A percentile compares a stretch with the other conserved stretches of the same genome.
These are phyloP conservation scores for Corydoras sp. DNA, from an alignment of 2,113 vertebrate genomes.

Conservation along the genomic window DNA sequence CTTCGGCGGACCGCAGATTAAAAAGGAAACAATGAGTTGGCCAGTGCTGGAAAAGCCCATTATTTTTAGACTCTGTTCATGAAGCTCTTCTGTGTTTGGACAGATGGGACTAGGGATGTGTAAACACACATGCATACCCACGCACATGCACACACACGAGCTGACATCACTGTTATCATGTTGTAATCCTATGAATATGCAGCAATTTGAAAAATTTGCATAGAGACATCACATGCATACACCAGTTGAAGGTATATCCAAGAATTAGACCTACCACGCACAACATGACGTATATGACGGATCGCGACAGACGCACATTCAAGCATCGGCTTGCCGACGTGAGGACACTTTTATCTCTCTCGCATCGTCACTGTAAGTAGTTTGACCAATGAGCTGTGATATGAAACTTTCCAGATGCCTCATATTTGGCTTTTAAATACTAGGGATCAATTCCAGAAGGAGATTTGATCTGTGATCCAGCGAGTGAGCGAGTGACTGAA, in stretches of 20 bases:
- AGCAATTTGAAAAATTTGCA: slow-evolving; percentile 1
- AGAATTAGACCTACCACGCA: too few relatives aligned
- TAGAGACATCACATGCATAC: too few relatives aligned
- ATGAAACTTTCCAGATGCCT: slow-evolving; percentile 43
- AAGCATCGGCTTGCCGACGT: too few relatives aligned
- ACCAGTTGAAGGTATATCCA: too few relatives aligned
- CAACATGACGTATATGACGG: too few relatives aligned
- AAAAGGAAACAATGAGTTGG: slow-evolving; percentile 39
- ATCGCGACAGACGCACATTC: too few relatives aligned
- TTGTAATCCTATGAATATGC: slow-evolving; percentile 28
- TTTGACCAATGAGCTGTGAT: slow-evolving; percentile 44
- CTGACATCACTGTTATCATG: slow-evolving; percentile 28
- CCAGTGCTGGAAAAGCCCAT: slow-evolving; percentile 36
- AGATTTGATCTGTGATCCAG: slow-evolving; percentile 31
- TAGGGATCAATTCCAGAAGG: slow-evolving; percentile 41
- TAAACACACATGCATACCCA: slow-evolving; percentile 32
- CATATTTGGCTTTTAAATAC: slow-evolving; percentile 21
- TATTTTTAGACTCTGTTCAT: slow-evolving; percentile 35
- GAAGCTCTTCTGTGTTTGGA: slow-evolving; percentile 38
- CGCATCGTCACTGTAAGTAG: neutral
- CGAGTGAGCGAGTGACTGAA: slow-evolving; percentile 32
- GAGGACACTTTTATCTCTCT: too few relatives aligned
- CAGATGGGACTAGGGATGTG: slow-evolving; percentile 42
- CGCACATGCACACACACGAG: slow-evolving; percentile 19
- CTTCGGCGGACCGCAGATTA: slow-evolving; percentile 32